These are phyloP conservation scores for Heliconius cydno DNA, from an alignment of 2,888 invertebrate species.

Conservation along the genomic window DNA sequence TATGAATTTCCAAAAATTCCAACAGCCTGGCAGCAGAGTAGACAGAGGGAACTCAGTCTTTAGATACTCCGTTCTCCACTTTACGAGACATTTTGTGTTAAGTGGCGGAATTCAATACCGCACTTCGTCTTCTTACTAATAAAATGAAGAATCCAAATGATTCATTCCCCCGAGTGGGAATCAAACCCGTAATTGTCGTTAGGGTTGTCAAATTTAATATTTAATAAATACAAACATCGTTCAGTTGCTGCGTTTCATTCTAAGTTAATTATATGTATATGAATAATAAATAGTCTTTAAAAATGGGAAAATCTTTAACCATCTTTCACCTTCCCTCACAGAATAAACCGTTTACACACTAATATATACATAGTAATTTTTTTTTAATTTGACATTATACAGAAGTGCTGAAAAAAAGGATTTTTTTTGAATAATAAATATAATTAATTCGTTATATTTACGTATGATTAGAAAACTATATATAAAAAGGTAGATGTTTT, in stretches of 20 bases:
- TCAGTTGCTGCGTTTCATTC: constrained; percentile 17
- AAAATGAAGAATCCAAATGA: background rate
- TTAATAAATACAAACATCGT: background rate
- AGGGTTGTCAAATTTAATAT: constrained; percentile 20
- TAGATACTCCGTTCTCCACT: too few species aligned
- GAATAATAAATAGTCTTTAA: constrained; percentile 18
- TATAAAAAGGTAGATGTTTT: background rate
- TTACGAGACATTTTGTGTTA: background rate
- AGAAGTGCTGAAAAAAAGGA: too few species aligned
- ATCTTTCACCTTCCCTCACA: background rate
- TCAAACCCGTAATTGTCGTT: too few species aligned
- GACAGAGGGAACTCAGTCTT: too few species aligned
- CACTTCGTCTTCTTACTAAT: background rate
- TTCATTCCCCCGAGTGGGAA: background rate
- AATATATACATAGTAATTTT: background rate
- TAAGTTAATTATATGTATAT: background rate
- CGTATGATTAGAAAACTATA: background rate
- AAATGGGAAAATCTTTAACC: constrained; percentile 14
- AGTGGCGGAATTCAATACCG: background rate
- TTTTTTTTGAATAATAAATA: background rate
- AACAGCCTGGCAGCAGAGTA: background rate
- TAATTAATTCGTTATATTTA: background rate
- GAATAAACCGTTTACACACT: background rate
- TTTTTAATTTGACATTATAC: background rate
- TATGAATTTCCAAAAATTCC: background rate